A percentile compares a stretch with the other conserved stretches of the same genome.
phyloP scores from a whole-genome alignment of 2,113 vertebrate genomes.

The Lagopus muta region DNA sequence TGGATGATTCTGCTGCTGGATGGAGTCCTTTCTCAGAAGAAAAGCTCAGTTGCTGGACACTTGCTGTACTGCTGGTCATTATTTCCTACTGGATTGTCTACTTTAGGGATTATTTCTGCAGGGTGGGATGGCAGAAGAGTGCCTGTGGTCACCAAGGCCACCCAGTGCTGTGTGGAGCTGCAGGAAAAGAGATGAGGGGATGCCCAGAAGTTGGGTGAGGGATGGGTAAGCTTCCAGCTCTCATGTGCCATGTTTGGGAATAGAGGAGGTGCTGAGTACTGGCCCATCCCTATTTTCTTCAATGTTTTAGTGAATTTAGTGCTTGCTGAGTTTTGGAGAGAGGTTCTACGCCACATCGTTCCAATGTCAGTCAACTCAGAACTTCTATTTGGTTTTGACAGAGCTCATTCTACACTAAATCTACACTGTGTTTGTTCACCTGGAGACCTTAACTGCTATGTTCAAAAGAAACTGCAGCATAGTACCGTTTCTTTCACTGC shows the following conservation, averaged over 20 bases:
- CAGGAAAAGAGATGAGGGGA: background rate
- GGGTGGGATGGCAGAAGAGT: background rate
- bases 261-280: background rate
- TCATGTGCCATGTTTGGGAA: background rate
- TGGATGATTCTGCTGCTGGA: background rate
- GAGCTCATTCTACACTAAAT: background rate
- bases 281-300: background rate
- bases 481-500: background rate
- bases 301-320: background rate
- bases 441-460: background rate
- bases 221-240: background rate
- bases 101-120: background rate
- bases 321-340: background rate
- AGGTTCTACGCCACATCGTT: background rate
- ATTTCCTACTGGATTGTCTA: background rate
- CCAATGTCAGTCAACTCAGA: background rate
- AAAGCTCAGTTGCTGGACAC: background rate
- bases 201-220: background rate
- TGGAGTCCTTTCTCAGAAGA: background rate
- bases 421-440: background rate
- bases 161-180: accelerated
- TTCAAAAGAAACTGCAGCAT: background rate
- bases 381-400: background rate
- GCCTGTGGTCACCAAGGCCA: background rate
- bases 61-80: background rate